phyloP scores from a whole-genome alignment of 35 echinoderm and acorn worm species.

The Stichopus chloronotus region DNA sequence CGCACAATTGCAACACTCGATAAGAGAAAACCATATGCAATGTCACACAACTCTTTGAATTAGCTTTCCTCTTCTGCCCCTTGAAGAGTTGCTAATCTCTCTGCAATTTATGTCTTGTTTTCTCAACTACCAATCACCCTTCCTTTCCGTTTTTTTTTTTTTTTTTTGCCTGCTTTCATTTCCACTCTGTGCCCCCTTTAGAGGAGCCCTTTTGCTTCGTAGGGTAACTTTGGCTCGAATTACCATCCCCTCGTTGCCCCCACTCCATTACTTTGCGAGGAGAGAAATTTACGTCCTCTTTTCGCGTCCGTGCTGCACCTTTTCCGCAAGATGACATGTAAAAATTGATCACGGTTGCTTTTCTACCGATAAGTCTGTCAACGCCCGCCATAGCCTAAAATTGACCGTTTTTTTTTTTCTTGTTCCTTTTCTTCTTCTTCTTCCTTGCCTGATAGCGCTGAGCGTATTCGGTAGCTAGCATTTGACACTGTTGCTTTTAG shows the following conservation, averaged over 20 bases:
- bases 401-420: conserved; percentile 20
- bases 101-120: conserved; percentile 34
- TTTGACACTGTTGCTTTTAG: background rate
- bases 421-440: too few relatives aligned
- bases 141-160: background rate
- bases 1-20: background rate
- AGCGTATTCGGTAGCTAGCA: background rate
- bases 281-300: conserved; percentile 39
- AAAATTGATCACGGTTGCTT: conserved; percentile 42
- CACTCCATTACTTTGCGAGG: conserved; percentile 30
- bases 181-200: background rate
- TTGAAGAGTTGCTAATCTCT: conserved; percentile 41
- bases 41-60: conserved; percentile 25
- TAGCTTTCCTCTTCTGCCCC: background rate
- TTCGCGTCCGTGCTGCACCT: conserved; percentile 24
- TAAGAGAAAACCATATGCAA: background rate
- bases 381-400: conserved; percentile 31
- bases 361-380: conserved; percentile 39
- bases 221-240: conserved; percentile 45
- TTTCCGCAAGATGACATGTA: conserved; percentile 20
- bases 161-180: too few relatives aligned
- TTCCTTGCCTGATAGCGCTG: background rate
- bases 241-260: conserved; percentile 14
- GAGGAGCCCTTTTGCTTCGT: background rate
- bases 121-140: conserved; percentile 37